Conservation (phyloP, 2,888 invertebrate genomes). For the Pterostichus niger region DNA sequence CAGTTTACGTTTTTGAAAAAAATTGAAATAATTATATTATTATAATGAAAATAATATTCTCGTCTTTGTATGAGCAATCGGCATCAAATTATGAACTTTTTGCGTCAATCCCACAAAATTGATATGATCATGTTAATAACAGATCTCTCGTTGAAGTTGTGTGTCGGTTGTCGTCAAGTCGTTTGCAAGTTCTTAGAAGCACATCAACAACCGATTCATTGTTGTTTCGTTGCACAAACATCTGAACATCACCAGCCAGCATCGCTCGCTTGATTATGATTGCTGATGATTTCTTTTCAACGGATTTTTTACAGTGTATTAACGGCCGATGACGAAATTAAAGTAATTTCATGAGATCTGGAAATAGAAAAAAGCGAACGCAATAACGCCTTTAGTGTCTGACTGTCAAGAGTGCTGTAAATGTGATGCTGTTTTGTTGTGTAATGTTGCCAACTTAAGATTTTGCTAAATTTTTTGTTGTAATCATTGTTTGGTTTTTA, state of each 20-base stretch:
- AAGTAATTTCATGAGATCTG: constrained; percentile 57
- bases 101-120: constrained; percentile 31
- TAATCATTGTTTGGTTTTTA: constrained; percentile 56
- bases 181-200: constrained; percentile 47
- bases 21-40: background rate
- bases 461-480: constrained; percentile 35
- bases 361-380: constrained; percentile 53
- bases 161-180: constrained; percentile 7
- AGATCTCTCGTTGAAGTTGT: constrained; percentile 6
- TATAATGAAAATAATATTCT: constrained; percentile 3
- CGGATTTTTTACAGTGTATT: constrained; percentile 53
- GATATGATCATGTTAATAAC: constrained; percentile 29
- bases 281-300: constrained; percentile 36
- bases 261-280: constrained; percentile 42
- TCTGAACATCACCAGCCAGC: constrained; percentile 25
- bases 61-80: background rate
- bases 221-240: constrained; percentile 47
- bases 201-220: constrained; percentile 41
- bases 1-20: too few relatives aligned
- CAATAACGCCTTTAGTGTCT: constrained; percentile 28
- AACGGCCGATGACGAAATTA: constrained; percentile 55
- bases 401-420: background rate
- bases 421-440: constrained; percentile 7
- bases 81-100: constrained; percentile 42
- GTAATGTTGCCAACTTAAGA: constrained; percentile 25